Conservation (phyloP, 1,140 invertebrate genomes). For the Drosophila ficusphila region DNA sequence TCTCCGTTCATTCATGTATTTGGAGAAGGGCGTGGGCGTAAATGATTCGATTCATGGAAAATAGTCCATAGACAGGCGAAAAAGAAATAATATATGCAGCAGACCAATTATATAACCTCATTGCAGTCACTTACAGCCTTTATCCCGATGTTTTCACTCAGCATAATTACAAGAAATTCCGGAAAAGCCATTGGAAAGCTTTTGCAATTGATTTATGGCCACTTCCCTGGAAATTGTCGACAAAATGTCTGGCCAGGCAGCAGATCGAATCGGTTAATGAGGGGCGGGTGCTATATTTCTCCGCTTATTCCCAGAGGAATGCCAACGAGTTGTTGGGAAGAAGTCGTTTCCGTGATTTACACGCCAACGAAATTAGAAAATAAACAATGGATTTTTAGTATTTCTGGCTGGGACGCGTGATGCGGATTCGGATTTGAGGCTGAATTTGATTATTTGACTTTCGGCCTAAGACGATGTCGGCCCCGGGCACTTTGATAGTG, state of each 20-base stretch:
- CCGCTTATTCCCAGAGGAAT: conserved; percentile 15
- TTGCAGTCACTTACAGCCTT: conserved; percentile 26
- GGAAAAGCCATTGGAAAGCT: conserved; percentile 60
- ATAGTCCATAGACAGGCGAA: conserved; percentile 38
- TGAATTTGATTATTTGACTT: conserved; percentile 67
- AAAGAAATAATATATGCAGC: conserved; percentile 9
- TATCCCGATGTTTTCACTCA: conserved; percentile 32
- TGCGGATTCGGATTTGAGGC: conserved; percentile 35
- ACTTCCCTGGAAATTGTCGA: conserved; percentile 82
- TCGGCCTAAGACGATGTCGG: conserved; percentile 53
- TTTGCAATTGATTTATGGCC: conserved; percentile 75
- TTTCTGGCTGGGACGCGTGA: conserved; percentile 53
- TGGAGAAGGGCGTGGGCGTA: conserved; percentile 25
- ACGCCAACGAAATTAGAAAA: conserved; percentile 74
- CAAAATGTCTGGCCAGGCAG: conserved; percentile 76
- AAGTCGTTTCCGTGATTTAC: conserved; percentile 79
- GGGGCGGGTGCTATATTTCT: conserved; percentile 12
- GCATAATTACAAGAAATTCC: conserved; percentile 65
- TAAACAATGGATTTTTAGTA: conserved; percentile 77
- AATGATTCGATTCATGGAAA: conserved; percentile 64
- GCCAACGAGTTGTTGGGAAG: conserved; percentile 58
- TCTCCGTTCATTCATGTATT: conserved; percentile 61
- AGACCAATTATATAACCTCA: conserved; percentile 36
- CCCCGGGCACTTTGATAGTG: conserved; percentile 74
- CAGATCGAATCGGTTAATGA: conserved; percentile 20